phyloP scores from a whole-genome alignment of 2,888 invertebrate genomes.

The Seira ritae region DNA sequence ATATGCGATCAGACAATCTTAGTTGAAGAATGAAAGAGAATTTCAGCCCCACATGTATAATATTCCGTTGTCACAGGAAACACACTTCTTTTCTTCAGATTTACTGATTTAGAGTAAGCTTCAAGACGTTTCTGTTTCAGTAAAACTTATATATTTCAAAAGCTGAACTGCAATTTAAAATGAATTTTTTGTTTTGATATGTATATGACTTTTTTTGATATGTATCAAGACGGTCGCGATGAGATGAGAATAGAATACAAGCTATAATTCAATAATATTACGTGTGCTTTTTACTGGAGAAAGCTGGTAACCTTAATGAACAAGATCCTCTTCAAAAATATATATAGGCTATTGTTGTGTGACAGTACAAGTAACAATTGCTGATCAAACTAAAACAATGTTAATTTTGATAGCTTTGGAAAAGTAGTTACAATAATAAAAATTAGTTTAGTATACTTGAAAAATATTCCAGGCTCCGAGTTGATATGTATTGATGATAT shows the following conservation, averaged over 20 bases:
- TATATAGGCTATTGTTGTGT: background rate
- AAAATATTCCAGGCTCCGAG: conserved; percentile 51
- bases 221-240: no score
- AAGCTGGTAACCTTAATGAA: background rate
- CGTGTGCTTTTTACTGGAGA: no score
- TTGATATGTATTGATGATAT: conserved; percentile 56
- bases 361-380: background rate
- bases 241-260: background rate
- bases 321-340: background rate
- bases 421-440: conserved; percentile 1
- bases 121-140: no score
- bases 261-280: conserved; percentile 1
- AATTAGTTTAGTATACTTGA: conserved; percentile 40
- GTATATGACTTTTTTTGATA: background rate
- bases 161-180: background rate
- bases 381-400: background rate
- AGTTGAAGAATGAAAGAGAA: background rate
- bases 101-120: background rate
- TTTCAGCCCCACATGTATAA: background rate
- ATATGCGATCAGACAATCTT: background rate
- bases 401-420: conserved; percentile 20
- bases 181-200: background rate
- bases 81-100: no score
- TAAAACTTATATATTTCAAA: no score
- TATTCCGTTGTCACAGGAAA: conserved; percentile 10